These are phyloP conservation scores for Amblyopsis hoosieri DNA, from an alignment of 2,797 vertebrate species.

Conservation along the genomic window DNA sequence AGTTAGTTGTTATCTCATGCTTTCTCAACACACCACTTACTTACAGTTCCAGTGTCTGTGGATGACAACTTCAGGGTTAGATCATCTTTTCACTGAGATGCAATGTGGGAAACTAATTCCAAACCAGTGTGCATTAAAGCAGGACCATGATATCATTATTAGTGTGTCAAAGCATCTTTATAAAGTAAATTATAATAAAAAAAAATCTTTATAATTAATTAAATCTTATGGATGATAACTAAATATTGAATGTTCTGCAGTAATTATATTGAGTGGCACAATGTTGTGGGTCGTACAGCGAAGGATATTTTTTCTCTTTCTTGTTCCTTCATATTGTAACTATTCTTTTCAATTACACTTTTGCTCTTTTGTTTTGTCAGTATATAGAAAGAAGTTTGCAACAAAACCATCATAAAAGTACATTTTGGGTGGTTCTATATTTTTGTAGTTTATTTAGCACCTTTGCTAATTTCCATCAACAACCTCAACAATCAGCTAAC, in stretches of 20 bases:
- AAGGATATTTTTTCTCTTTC: slow-evolving; percentile 46
- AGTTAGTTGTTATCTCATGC: neutral
- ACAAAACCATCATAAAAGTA: no score
- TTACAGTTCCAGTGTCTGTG: neutral
- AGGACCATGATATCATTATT: slow-evolving; percentile 7
- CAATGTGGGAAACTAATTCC: neutral
- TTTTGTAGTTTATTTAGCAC: no score
- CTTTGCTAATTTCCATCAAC: no score
- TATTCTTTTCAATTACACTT: neutral
- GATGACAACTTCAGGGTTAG: slow-evolving; percentile 26
- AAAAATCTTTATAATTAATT: slow-evolving; percentile 56
- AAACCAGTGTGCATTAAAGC: slow-evolving; percentile 4
- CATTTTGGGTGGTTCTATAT: no score
- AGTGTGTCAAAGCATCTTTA: slow-evolving; percentile 33
- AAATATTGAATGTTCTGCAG: slow-evolving; percentile 61
- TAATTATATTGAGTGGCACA: slow-evolving; percentile 61
- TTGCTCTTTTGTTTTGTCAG: neutral
- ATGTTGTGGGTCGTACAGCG: slow-evolving; percentile 38
- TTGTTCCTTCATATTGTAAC: slow-evolving; percentile 19
- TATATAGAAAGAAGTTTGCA: no score
- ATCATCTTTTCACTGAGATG: neutral
- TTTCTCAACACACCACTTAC: slow-evolving; percentile 23
- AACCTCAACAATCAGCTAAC: no score
- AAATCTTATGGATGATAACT: slow-evolving; percentile 56
- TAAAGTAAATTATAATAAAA: no score